Conservation (phyloP, 2,888 invertebrate species). For the Megastigmus dorsalis region DNA sequence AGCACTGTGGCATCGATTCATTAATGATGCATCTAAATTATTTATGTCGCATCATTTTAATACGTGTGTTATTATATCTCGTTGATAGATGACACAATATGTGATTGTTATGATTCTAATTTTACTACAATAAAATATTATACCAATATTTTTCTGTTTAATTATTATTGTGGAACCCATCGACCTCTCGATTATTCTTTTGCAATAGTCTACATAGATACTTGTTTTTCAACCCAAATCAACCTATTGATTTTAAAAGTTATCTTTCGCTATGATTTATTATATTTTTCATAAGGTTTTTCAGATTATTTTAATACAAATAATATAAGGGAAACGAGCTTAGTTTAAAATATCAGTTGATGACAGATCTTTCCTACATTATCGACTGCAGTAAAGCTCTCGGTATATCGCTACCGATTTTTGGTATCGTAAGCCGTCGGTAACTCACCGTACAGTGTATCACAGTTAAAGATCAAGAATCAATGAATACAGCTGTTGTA, state of each 20-base stretch:
- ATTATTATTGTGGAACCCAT: constrained; percentile 33
- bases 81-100: constrained; percentile 74
- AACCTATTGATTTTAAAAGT: too few species aligned
- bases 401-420: constrained; percentile 18
- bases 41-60: constrained; percentile 73
- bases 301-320: neutral
- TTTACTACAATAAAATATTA: constrained; percentile 73
- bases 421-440: constrained; percentile 16
- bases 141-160: constrained; percentile 58
- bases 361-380: constrained; percentile 26
- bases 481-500: too few species aligned
- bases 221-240: too few species aligned
- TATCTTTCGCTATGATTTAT: too few species aligned
- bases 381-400: constrained; percentile 38
- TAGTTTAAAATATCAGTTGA: constrained; percentile 2
- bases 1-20: constrained; percentile 70
- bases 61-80: constrained; percentile 73
- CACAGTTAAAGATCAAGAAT: too few species aligned
- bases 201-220: too few species aligned
- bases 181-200: too few species aligned
- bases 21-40: constrained; percentile 71
- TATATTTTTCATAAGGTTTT: too few species aligned
- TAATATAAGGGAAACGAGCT: too few species aligned
- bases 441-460: constrained; percentile 31
- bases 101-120: constrained; percentile 75